Evolutionary conservation across 2,888 invertebrate species (phyloP).

Genomic region (Incurvaria masculella): DNA sequence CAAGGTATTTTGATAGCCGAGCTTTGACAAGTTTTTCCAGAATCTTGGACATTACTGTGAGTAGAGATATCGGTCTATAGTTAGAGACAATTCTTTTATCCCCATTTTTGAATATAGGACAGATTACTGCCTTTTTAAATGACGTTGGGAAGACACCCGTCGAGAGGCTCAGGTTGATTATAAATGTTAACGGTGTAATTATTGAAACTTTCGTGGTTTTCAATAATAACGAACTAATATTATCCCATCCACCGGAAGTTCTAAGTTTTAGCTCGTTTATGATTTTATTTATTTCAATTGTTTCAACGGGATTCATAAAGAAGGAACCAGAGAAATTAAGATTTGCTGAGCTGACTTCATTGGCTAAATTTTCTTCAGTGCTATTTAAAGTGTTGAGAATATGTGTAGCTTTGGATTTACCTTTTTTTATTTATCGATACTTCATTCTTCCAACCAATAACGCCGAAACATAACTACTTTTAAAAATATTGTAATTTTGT

Average conservation of each 20-base stretch:
- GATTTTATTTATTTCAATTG: not conserved
- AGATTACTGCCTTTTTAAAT: slow-evolving; percentile 2
- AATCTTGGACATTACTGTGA: slow-evolving; percentile 2
- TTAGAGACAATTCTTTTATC: not conserved
- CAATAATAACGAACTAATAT: not conserved
- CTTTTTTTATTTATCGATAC: too few species aligned
- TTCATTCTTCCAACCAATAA: too few species aligned
- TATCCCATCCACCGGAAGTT: not conserved
- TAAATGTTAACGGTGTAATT: not conserved
- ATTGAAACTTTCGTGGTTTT: not conserved
- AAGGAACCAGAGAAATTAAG: not conserved
- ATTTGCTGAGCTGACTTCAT: too few species aligned
- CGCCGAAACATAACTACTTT: too few species aligned
- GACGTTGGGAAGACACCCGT: not conserved
- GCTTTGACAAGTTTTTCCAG: slow-evolving; percentile 1
- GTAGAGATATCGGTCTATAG: slow-evolving; percentile 3
- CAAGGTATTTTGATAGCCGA: slow-evolving; percentile 1
- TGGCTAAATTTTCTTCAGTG: not conserved
- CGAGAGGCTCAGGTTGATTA: slow-evolving; percentile 1
- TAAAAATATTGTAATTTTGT: too few species aligned
- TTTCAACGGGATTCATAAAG: not conserved
- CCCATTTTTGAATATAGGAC: slow-evolving; percentile 2
- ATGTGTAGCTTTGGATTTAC: not conserved
- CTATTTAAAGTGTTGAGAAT: not conserved
- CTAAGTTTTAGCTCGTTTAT: not conserved